Base-by-base conservation (phyloP, 2,888 invertebrate genomes). In the Andrena minutula region DNA sequence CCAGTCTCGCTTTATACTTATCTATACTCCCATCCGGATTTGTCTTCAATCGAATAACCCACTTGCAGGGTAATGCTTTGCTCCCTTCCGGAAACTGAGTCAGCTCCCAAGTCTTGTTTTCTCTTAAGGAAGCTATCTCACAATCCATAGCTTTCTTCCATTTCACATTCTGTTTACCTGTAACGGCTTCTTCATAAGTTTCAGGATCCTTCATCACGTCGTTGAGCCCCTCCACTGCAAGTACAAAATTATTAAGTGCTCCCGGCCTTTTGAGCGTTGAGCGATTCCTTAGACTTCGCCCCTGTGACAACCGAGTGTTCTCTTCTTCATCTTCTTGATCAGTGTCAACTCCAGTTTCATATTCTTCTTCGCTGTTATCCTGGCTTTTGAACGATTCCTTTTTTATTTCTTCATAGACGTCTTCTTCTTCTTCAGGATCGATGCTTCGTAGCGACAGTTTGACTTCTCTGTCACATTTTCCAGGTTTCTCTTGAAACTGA, bases 1-100 rank as follows among this genome's bases (percentile, higher is more conserved):
- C 87, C 10, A 86, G 20, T 75, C 86, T 64, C 2, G 86, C 81
- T 63, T 86, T 86, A 51, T 51, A 20, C 16, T n/a, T 51, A 0
- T n/a, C 20, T n/a, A n/a, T 20, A n/a, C 20, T 20, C 5, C 20
- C 51, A 51, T n/a, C n/a, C 2, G 51, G 20, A 51, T n/a, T 20
- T 6, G 16, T n/a, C n/a, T 51, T 51, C 5, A 51, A n/a, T n/a
- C 7, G 16, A 51, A 51, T n/a, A n/a, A 51, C 20, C n/a, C 20
- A 51, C 7, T 51, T 51, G 20, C 51, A 51, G 16, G n/a, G n/a
- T 51, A 51, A n/a, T 20, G 51, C 6, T n/a, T 51, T 51, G 2
- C 1, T 7, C 20, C 20, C 20, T 20, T 51, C 51, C 7, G 20
- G n/a, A 16, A n/a, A 6, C 8, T 16, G 51, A 20, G 20, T 20